Percentiles rank a stretch among this genome's conserved stretches.
These are phyloP conservation scores for Agrochola lota DNA, from an alignment of 2,888 invertebrate genomes.

Conservation along the genomic window DNA sequence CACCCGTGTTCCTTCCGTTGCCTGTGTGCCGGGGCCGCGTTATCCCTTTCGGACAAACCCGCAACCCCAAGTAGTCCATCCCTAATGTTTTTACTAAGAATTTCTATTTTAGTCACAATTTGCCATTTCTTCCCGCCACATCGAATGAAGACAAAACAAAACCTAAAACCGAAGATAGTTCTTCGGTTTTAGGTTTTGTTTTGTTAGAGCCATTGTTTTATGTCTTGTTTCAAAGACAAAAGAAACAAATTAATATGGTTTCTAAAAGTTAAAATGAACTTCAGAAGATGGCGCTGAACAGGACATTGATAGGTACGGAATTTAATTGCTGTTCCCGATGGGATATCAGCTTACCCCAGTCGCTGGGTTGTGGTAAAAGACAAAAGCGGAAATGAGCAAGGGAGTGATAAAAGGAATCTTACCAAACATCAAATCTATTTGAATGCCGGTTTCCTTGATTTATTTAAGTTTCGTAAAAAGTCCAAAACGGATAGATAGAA, in stretches of 20 bases:
- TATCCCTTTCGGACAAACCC: no score
- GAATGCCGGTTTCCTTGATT: neutral
- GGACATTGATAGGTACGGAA: slow-evolving; percentile 67
- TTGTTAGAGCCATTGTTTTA: neutral
- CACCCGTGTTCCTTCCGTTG: no score
- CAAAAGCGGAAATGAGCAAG: slow-evolving; percentile 32
- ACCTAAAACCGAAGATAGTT: no score
- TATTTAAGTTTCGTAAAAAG: neutral
- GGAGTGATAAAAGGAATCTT: neutral
- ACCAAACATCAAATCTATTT: neutral
- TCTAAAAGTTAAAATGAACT: slow-evolving; percentile 48
- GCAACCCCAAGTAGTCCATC: neutral
- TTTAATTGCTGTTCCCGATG: slow-evolving; percentile 77
- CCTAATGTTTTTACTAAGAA: neutral
- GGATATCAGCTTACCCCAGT: slow-evolving; percentile 76
- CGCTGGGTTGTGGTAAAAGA: slow-evolving; percentile 29
- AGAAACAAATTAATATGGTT: slow-evolving; percentile 32
- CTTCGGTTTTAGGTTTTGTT: no score
- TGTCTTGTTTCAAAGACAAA: slow-evolving; percentile 11
- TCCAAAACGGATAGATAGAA: neutral
- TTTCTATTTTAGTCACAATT: neutral
- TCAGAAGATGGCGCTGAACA: slow-evolving; percentile 36
- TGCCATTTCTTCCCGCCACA: neutral
- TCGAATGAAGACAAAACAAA: slow-evolving; percentile 1
- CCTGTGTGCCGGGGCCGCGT: no score